Conservation (phyloP, 2,888 invertebrate genomes). For the Drosophila subsilvestris region DNA sequence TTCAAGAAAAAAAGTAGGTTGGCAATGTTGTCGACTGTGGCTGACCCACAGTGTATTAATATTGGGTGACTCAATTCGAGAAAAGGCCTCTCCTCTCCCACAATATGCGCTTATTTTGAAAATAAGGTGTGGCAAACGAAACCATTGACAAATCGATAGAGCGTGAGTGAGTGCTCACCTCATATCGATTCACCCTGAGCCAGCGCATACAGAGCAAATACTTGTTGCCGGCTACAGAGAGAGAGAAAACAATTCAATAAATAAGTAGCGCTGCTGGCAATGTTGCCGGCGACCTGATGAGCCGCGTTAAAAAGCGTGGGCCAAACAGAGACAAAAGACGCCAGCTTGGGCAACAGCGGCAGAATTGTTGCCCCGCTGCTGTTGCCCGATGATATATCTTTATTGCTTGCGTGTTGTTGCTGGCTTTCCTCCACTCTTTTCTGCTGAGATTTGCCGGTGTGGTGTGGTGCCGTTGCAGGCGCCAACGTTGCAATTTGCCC, state of each 20-base stretch:
- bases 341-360: neutral
- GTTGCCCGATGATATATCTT: slow-evolving; percentile 23
- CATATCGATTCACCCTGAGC: neutral
- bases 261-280: slow-evolving; percentile 46
- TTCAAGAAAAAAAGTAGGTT: neutral
- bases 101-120: neutral
- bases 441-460: slow-evolving; percentile 11
- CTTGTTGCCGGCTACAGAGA: slow-evolving; percentile 22
- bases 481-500: slow-evolving; percentile 39
- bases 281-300: slow-evolving; percentile 54
- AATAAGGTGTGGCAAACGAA: neutral
- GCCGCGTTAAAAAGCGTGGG: slow-evolving; percentile 33
- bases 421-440: slow-evolving; percentile 6
- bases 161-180: neutral
- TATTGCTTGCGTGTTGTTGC: slow-evolving; percentile 21
- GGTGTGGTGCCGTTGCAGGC: slow-evolving; percentile 11
- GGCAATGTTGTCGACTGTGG: neutral
- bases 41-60: neutral
- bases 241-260: neutral
- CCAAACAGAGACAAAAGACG: slow-evolving; percentile 19
- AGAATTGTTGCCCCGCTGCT: neutral
- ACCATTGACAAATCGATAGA: neutral
- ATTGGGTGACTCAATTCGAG: neutral
- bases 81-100: neutral
- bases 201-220: neutral